These are phyloP conservation scores for Amphilophus citrinellus DNA, from an alignment of 2,113 vertebrate genomes.

Conservation along the genomic window DNA sequence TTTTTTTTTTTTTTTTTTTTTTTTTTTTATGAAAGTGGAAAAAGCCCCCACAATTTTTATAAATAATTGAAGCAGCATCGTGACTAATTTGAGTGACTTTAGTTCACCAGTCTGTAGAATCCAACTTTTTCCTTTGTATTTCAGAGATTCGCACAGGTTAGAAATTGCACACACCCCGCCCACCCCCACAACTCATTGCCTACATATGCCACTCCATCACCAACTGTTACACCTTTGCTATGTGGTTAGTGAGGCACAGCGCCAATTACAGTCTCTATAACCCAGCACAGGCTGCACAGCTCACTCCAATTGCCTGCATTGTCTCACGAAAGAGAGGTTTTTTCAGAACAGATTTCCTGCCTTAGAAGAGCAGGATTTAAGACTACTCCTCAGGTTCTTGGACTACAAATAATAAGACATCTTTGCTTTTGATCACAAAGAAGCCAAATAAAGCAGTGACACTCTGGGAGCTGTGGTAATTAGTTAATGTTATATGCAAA, in stretches of 20 bases:
- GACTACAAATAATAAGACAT: slow-evolving; percentile 33
- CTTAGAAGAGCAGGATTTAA: slow-evolving; percentile 36
- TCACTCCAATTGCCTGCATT: slow-evolving; percentile 26
- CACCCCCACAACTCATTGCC: background rate
- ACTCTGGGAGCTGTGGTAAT: slow-evolving; percentile 7
- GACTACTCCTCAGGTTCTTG: slow-evolving; percentile 24
- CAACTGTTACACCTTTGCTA: slow-evolving; percentile 61
- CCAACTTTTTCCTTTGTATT: background rate
- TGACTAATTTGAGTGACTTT: background rate
- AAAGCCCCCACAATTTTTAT: background rate
- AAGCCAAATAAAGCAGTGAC: slow-evolving; percentile 11
- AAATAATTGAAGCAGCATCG: background rate
- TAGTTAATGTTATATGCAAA: slow-evolving; percentile 11
- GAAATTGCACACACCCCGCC: background rate
- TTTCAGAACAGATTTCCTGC: slow-evolving; percentile 39
- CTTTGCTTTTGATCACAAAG: slow-evolving; percentile 36
- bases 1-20: too few relatives aligned
- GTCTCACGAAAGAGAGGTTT: slow-evolving; percentile 48
- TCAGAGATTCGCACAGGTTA: background rate
- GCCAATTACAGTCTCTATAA: slow-evolving; percentile 62
- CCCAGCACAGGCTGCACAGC: slow-evolving; percentile 12
- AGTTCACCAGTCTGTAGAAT: background rate
- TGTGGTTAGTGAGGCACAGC: slow-evolving; percentile 60
- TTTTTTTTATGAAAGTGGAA: too few relatives aligned
- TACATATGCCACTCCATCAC: slow-evolving; percentile 53